Evolutionary conservation across 2,888 invertebrate genomes (phyloP).

Genomic region (Teleiodes luculella): DNA sequence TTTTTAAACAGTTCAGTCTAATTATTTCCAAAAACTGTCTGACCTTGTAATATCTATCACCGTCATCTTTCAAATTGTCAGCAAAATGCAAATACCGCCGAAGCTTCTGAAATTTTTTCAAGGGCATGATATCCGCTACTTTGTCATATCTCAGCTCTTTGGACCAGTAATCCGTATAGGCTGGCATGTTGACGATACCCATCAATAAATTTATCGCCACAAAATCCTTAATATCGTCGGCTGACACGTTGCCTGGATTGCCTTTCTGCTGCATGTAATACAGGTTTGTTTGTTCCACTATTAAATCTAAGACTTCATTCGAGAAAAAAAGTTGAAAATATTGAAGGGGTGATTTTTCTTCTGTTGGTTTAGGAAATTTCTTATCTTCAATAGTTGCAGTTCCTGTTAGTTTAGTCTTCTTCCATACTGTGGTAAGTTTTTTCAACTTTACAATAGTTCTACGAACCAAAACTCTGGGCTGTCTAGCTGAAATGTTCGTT

Average conservation of each 20-base stretch:
- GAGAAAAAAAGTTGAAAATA: neutral
- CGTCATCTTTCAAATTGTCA: conserved; percentile 28
- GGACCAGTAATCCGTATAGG: conserved; percentile 32
- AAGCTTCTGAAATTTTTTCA: conserved; percentile 33
- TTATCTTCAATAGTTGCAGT: no score
- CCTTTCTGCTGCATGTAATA: conserved; percentile 26
- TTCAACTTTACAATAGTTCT: no score
- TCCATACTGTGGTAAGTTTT: no score
- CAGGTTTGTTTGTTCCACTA: conserved; percentile 14
- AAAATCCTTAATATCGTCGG: conserved; percentile 32
- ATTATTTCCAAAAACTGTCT: conserved; percentile 32
- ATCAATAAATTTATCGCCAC: conserved; percentile 34
- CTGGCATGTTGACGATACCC: conserved; percentile 33
- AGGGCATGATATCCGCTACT: conserved; percentile 32
- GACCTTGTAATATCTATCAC: conserved; percentile 35
- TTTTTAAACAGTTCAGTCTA: conserved; percentile 26
- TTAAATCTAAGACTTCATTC: neutral
- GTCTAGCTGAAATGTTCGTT: no score
- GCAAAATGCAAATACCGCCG: conserved; percentile 32
- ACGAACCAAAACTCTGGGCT: no score
- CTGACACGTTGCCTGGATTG: conserved; percentile 20
- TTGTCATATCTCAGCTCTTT: conserved; percentile 20
- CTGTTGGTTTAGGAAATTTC: no score
- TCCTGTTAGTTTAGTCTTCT: no score
- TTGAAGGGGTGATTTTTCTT: neutral